Evolutionary conservation across 2,888 invertebrate genomes (phyloP).

Genomic region (Melanchra persicariae): DNA sequence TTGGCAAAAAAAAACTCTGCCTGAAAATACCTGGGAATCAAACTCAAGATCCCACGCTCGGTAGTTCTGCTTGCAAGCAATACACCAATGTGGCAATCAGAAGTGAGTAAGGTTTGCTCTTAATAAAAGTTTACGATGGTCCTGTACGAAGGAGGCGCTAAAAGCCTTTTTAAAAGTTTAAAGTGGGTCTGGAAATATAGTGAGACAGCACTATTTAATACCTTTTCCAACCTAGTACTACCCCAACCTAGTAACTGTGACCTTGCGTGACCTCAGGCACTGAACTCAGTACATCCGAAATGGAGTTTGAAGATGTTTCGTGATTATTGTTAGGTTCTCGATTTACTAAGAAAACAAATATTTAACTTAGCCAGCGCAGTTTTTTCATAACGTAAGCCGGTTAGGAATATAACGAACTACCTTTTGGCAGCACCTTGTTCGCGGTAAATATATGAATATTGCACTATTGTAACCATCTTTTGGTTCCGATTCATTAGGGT

Average conservation of each 20-base stretch:
- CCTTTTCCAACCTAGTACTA: conserved; percentile 4
- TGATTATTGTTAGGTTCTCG: not conserved
- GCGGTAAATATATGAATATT: too few species aligned
- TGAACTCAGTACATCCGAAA: conserved; percentile 6
- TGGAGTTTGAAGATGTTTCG: conserved; percentile 11
- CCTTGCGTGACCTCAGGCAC: conserved; percentile 32
- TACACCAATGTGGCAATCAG: not conserved
- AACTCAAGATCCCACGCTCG: too few species aligned
- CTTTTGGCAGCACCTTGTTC: too few species aligned
- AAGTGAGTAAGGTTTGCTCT: not conserved
- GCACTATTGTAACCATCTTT: too few species aligned
- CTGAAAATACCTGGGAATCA: too few species aligned
- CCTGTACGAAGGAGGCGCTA: conserved; percentile 8
- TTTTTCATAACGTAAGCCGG: too few species aligned
- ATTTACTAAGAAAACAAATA: conserved; percentile 3
- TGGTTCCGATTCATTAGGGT: too few species aligned
- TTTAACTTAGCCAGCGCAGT: not conserved
- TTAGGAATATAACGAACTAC: too few species aligned
- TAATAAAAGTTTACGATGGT: conserved; percentile 1
- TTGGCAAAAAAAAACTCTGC: too few species aligned
- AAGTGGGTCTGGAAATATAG: conserved; percentile 31
- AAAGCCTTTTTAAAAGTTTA: conserved; percentile 41
- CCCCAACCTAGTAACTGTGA: conserved; percentile 8
- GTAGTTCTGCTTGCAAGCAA: not conserved
- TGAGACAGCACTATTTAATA: conserved; percentile 14